These are phyloP conservation scores for Temnothorax rugatulus DNA, from an alignment of 2,888 invertebrate species.

Conservation along the genomic window DNA sequence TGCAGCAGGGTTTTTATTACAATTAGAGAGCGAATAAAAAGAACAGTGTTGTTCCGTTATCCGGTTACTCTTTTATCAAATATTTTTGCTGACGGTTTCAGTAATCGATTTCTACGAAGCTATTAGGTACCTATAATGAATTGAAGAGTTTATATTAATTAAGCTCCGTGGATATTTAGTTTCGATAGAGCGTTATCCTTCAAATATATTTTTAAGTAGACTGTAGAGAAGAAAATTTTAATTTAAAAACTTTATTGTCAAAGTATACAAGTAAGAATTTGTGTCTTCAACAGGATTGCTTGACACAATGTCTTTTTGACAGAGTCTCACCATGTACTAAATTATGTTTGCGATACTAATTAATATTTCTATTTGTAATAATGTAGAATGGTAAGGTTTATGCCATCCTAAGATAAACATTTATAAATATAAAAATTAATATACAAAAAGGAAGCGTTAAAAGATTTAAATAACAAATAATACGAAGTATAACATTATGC, in stretches of 20 bases:
- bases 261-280: not conserved
- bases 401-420: not conserved
- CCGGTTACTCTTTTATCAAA: not conserved
- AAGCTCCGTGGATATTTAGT: not conserved
- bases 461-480: not conserved
- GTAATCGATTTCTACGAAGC: not conserved
- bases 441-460: not conserved
- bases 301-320: not conserved
- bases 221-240: not conserved
- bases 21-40: not conserved
- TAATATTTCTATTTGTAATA: not conserved
- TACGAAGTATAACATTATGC: not conserved
- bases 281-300: not conserved
- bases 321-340: not conserved
- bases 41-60: not conserved
- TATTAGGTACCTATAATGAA: conserved; percentile 2
- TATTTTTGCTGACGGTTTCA: not conserved
- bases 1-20: not conserved
- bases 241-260: not conserved
- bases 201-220: not conserved
- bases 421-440: not conserved
- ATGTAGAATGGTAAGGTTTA: not conserved
- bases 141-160: conserved; percentile 6
- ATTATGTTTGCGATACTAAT: not conserved
- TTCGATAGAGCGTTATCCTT: not conserved